Conservation (phyloP, 92 coral and sea anemone genomes). For the Palythoa grandiflora region DNA sequence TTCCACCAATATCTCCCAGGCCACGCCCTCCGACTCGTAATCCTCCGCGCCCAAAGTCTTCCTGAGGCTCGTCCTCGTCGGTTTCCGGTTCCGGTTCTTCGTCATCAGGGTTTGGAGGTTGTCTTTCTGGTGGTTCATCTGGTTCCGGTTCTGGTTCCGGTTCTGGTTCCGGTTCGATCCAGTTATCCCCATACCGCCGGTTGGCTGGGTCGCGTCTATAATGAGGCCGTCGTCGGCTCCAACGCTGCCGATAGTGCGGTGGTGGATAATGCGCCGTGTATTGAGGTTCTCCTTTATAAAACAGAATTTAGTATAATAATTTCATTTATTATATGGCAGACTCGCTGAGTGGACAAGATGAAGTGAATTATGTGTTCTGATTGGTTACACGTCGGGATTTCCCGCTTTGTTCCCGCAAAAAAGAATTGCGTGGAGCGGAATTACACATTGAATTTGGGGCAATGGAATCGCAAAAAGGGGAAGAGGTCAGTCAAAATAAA, state of each 20-base stretch:
- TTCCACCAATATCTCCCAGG: not conserved
- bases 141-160: constrained; percentile 38
- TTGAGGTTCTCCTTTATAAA: too few species aligned
- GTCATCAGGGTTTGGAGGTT: not conserved
- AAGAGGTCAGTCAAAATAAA: too few species aligned
- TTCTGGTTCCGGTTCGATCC: constrained; percentile 44
- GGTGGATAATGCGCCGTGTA: not conserved
- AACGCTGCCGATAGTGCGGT: not conserved
- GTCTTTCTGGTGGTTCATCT: constrained; percentile 32
- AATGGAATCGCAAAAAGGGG: too few species aligned
- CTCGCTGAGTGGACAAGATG: too few species aligned
- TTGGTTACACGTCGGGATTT: too few species aligned
- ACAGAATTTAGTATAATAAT: too few species aligned
- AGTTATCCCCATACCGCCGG: constrained; percentile 27
- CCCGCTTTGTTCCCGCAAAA: too few species aligned
- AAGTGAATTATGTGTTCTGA: too few species aligned
- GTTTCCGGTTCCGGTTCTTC: constrained; percentile 47
- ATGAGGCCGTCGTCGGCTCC: constrained; percentile 21
- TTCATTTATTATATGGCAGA: too few species aligned
- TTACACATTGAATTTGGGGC: too few species aligned
- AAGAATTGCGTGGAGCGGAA: too few species aligned
- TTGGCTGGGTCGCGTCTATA: constrained; percentile 18
- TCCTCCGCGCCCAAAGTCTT: constrained; percentile 23
- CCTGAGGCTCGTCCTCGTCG: constrained; percentile 36
- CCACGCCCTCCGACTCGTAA: not conserved